Evolutionary conservation across 2,113 vertebrate genomes (phyloP), one percentile per base, ranked within the genome.

Genomic region (Aphyosemion australe): DNA sequence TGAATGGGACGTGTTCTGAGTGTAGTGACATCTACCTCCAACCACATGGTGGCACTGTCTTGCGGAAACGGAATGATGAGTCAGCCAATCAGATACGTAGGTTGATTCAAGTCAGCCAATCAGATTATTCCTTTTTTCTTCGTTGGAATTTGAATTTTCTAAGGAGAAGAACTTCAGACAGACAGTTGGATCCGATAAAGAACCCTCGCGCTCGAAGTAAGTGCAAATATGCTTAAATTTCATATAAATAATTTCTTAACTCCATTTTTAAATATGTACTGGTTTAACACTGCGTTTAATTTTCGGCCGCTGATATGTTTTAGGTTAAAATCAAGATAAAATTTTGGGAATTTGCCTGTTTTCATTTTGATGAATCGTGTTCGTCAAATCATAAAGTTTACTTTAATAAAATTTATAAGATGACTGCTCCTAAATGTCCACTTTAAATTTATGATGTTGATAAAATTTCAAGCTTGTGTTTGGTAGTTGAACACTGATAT

Each of bases 141-240:
- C 8, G 46, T 12, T 47, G 4, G 7, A 76, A 34, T 91, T 92
- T 89, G 88, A 91, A 91, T 86, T 83, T 89, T 79, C 16, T 11
- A 52, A 76, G 58, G 18, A 55, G 64, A 31, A 58, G 8, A 41
- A 3, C 39, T 3, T 7, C 9, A 1, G 16, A 6, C 13, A 56
- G 53, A 64, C 59, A 64, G 43, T 39, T 7, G 53, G 32, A 11
- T 21, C 26, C 6, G 31, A 20, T 12, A 21, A 51, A 52, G 76
- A 10, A 67, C 55, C 67, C 1, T 79, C 83, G 89, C 87, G 85
- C 89, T 71, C 43, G 82, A 87, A 84, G 89, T 90, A 85, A 87
- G 89, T 78, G 1, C 0, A 12, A 0, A 3, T 31, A 2, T 55
- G 0, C 18, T 41, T 0, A 48, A 0, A 11, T 0, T 11, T 41